Base-by-base conservation (phyloP, 2,888 invertebrate genomes). In the Papilio gigon region DNA sequence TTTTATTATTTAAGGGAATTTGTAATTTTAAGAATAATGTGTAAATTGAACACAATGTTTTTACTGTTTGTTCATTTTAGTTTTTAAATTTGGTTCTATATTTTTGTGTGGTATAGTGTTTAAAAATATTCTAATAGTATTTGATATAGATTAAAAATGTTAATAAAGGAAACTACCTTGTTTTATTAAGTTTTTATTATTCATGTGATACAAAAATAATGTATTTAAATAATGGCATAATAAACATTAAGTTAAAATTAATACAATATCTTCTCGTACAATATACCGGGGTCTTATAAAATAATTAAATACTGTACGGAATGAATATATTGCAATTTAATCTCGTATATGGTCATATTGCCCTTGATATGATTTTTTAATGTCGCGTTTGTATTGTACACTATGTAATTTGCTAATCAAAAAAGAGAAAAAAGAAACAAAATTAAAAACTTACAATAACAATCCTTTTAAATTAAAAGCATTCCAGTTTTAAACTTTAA, bases 141-240 rank as follows among this genome's bases (percentile, higher is more conserved):
- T 35, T n/a, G n/a, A n/a, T n/a, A n/a, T 47, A 47, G 20, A 47
- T 11, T 47, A 44, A 17, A 44, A 47, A 22, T 6, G 6, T 9
- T 9, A 11, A 4, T 8, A 53, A 53, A 53, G 14, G 6, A 53
- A 53, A 53, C 27, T 14, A 27, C 12, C 6, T 53, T 53, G 14
- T 53, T 53, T 6, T 27, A 27, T n/a, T 53, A 8, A 27, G 1
- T 14, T 27, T 56, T 56, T 56, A 56, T 56, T 56, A n/a, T 30
- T 30, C 9, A 56, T 56, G n/a, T 53, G 8, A 30, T 56, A 56
- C 53, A 30, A 56, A 56, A 56, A 30, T 30, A 30, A 56, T 30
- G 17, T 56, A 25, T 27, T 50, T 27, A 50, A 53, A 53, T n/a
- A 30, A 30, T 17, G 30, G 53, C 17, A 30, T 30, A 12, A 20